Evolutionary conservation across 2,113 vertebrate genomes (phyloP).

Genomic region (Myrmophylax atrothorax): DNA sequence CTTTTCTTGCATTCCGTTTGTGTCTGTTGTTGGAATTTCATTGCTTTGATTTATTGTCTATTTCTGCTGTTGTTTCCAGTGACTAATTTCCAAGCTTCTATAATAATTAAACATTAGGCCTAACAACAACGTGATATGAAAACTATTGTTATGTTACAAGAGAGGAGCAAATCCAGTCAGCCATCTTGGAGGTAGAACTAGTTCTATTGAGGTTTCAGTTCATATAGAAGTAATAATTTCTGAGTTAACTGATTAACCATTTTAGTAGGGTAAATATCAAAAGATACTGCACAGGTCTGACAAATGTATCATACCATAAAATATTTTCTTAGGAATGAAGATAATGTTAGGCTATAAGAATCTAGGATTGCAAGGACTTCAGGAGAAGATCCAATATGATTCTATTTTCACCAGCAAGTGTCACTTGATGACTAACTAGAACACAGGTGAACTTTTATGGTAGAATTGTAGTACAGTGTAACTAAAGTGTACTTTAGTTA

Average conservation of each 20-base stretch:
- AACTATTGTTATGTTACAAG: not conserved
- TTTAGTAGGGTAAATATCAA: not conserved
- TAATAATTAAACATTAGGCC: not conserved
- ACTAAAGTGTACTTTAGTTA: not conserved
- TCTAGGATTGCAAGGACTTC: not conserved
- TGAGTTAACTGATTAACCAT: not conserved
- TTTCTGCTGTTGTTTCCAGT: not conserved
- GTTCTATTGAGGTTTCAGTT: not conserved
- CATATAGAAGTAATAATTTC: not conserved
- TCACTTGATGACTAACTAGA: not conserved
- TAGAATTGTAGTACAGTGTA: not conserved
- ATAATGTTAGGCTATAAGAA: not conserved
- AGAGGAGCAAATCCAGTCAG: not conserved
- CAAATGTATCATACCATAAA: not conserved
- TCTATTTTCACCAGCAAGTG: not conserved
- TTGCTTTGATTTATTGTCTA: not conserved
- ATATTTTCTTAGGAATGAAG: not conserved
- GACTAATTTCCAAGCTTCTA: not conserved
- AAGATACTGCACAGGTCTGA: not conserved
- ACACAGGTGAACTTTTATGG: not conserved
- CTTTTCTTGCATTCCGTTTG: not conserved
- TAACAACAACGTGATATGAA: not conserved
- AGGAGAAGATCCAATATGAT: not conserved
- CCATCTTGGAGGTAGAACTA: not conserved
- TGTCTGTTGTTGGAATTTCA: not conserved